These are phyloP conservation scores for Malurus melanocephalus DNA, from an alignment of 2,113 vertebrate genomes.

Conservation along the genomic window DNA sequence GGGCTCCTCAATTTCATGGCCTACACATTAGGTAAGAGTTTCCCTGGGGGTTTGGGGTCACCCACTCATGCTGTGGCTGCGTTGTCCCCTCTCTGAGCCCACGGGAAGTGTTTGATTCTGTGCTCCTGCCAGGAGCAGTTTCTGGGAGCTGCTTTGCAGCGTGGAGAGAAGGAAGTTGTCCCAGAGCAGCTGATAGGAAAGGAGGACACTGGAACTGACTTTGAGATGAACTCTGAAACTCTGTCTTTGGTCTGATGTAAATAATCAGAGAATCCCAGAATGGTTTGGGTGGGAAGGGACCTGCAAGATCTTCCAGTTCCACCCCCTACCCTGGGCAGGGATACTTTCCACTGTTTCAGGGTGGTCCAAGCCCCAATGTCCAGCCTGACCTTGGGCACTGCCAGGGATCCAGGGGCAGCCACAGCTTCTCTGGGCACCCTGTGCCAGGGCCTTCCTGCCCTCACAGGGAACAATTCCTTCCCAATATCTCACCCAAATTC, in stretches of 20 bases:
- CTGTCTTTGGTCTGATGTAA: not conserved
- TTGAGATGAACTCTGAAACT: not conserved
- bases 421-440: not conserved
- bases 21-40: slow-evolving; percentile 90
- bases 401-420: not conserved
- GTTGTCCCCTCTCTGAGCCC: not conserved
- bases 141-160: not conserved
- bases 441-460: not conserved
- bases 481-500: not conserved
- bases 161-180: not conserved
- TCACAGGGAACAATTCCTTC: not conserved
- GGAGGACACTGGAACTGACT: not conserved
- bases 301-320: not conserved
- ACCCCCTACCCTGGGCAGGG: not conserved
- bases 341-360: not conserved
- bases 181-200: not conserved
- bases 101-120: not conserved
- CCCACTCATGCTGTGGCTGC: accelerated
- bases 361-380: accelerated
- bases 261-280: not conserved
- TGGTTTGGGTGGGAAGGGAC: not conserved
- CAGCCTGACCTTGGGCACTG: not conserved
- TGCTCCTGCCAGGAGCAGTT: not conserved
- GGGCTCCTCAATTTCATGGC: slow-evolving; percentile 95
- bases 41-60: not conserved